phyloP scores from a whole-genome alignment of 1,140 invertebrate species.

The Drosophila truncata region DNA sequence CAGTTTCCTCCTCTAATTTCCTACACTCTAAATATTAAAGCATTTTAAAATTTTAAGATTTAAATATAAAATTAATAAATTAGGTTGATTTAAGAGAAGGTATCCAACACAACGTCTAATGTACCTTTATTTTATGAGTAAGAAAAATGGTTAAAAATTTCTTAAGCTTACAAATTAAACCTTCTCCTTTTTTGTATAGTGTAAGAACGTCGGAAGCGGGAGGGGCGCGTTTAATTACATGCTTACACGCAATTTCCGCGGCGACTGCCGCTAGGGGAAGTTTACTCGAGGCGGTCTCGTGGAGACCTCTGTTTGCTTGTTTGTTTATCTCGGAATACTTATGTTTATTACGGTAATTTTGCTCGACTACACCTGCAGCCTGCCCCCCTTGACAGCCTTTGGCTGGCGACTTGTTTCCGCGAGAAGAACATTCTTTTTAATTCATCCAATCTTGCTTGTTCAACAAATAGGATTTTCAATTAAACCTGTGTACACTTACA shows the following conservation, averaged over 20 bases:
- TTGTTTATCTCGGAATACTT: conserved; percentile 47
- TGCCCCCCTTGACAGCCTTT: conserved; percentile 1
- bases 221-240: conserved; percentile 65
- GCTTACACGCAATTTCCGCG: conserved; percentile 70
- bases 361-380: conserved; percentile 13
- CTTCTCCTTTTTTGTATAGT: not conserved
- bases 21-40: not conserved
- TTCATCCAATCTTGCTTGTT: conserved; percentile 16
- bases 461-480: conserved; percentile 45
- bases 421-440: conserved; percentile 20
- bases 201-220: not conserved
- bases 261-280: conserved; percentile 22
- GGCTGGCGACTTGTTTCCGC: conserved; percentile 7
- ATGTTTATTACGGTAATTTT: conserved; percentile 35
- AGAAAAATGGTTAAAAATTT: not conserved
- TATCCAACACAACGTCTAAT: too few species aligned
- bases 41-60: not conserved
- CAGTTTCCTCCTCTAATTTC: not conserved
- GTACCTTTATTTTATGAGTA: too few species aligned
- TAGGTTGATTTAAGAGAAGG: not conserved
- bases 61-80: not conserved
- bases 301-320: conserved; percentile 34
- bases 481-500: conserved; percentile 50
- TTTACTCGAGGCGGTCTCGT: conserved; percentile 30
- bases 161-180: not conserved